Percentiles rank a stretch among this genome's conserved stretches.
phyloP scores from a whole-genome alignment of 2,113 vertebrate species.

The Lophius piscatorius region DNA sequence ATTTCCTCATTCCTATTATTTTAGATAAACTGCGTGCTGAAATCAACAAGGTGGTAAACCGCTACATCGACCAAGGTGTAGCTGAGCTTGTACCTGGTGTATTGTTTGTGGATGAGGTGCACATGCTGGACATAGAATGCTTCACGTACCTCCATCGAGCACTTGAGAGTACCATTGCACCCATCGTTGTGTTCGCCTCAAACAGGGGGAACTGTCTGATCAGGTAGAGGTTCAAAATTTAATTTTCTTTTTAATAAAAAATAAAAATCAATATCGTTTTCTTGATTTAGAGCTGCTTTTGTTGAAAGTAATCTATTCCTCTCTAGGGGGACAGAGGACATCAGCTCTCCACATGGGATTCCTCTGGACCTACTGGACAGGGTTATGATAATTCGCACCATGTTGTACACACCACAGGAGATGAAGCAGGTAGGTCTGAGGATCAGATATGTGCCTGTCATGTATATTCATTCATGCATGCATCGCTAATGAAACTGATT shows the following conservation, averaged over 20 bases:
- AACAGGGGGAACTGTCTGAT: constrained; percentile 96
- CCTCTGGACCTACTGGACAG: constrained; percentile 93
- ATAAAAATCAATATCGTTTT: neutral
- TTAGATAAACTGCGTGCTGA: constrained; percentile 95
- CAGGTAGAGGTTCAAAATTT: constrained; percentile 75
- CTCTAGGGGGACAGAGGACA: constrained; percentile 92
- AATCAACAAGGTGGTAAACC: constrained; percentile 99
- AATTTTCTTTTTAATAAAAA: no score
- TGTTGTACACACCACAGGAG: constrained; percentile 96
- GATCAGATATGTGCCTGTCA: neutral
- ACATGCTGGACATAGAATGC: constrained; percentile 98
- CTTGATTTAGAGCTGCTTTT: neutral
- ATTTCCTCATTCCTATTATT: neutral
- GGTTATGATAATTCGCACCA: constrained; percentile 97
- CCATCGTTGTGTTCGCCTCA: constrained; percentile 97
- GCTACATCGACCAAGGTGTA: constrained; percentile 96
- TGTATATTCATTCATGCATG: neutral
- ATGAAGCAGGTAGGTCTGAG: constrained; percentile 90
- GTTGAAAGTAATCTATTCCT: constrained; percentile 10
- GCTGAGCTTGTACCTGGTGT: constrained; percentile 96
- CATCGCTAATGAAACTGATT: constrained; percentile 2
- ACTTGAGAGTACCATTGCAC: constrained; percentile 93
- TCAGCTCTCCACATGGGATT: constrained; percentile 94
- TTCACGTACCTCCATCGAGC: constrained; percentile 97
- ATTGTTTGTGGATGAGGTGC: constrained; percentile 96